Base-by-base conservation (phyloP, 2,888 invertebrate species). In the Brenthis daphne region DNA sequence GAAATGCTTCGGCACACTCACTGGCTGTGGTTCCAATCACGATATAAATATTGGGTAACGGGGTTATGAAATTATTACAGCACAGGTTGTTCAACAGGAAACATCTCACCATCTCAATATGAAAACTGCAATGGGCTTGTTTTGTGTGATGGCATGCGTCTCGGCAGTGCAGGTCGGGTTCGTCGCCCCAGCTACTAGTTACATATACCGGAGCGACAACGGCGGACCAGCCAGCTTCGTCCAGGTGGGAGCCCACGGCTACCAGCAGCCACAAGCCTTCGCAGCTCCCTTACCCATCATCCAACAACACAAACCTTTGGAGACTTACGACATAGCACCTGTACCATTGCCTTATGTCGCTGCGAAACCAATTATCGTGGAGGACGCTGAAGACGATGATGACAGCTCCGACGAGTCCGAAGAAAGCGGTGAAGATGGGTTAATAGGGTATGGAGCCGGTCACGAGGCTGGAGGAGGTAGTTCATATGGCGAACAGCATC, bases 41-140 rank as follows among this genome's bases (percentile, higher is more conserved):
- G 86, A 89, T 92, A 92, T 92, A 92, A 90, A 92, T 91, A 89
- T 92, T 90, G 89, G 79, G 87, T 82, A 91, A 91, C 82, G 78
- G 82, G 83, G 82, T 86, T 84, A 85, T 83, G 77, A 86, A 86
- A 89, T 85, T 90, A 91, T 90, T 84, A 85, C 84, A 81, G 82
- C 81, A 86, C 84, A 78, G 83, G 78, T 81, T 77, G 81, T 78
- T 78, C 85, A 74, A 73, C 83, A 76, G 81, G 77, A 79, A 82
- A 89, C 88, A 88, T 81, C 88, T 86, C 84, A 84, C 82, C 88
- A 88, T 81, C 88, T 86, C 84, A 84, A 82, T 74, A 92, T 91
- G 92, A 84, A 82, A 72, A 79, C 82, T 72, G 81, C 81, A 72
- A 71, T 88, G 55, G 79, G 81, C 72, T 73, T 89, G 68, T 73